Percentiles rank a stretch among this genome's conserved stretches.
phyloP scores from a whole-genome alignment of 2,888 invertebrate genomes.

The Harpagoxenus sublaevis region DNA sequence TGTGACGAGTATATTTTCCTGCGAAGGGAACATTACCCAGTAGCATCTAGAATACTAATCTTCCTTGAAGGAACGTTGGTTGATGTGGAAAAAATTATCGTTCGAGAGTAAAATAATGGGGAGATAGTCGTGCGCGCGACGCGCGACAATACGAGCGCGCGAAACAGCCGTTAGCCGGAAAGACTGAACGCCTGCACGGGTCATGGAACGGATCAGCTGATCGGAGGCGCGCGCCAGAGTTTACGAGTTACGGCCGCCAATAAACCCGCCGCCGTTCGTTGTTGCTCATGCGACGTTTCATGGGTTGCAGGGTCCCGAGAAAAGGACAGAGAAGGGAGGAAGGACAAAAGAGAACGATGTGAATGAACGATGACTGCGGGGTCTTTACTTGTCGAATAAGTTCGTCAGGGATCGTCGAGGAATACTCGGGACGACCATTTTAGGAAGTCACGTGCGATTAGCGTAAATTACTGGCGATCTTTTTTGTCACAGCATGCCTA shows the following conservation, averaged over 20 bases:
- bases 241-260: constrained; percentile 86
- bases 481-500: not conserved
- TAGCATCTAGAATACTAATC: no score
- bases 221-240: constrained; percentile 86
- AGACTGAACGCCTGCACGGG: constrained; percentile 78
- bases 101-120: constrained; percentile 7
- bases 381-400: constrained; percentile 50
- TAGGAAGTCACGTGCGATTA: constrained; percentile 18
- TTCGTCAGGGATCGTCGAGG: constrained; percentile 8
- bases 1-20: not conserved
- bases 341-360: constrained; percentile 74
- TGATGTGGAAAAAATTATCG: not conserved
- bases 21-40: not conserved
- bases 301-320: constrained; percentile 77
- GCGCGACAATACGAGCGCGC: constrained; percentile 55
- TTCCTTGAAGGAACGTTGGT: not conserved
- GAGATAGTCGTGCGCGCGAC: not conserved
- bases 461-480: constrained; percentile 5
- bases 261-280: constrained; percentile 85
- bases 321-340: constrained; percentile 69
- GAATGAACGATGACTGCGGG: constrained; percentile 80
- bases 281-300: constrained; percentile 84
- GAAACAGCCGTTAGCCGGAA: constrained; percentile 68
- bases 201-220: constrained; percentile 86
- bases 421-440: not conserved